Evolutionary conservation across 2,888 invertebrate genomes (phyloP).

Genomic region (Callimorpha dominula): DNA sequence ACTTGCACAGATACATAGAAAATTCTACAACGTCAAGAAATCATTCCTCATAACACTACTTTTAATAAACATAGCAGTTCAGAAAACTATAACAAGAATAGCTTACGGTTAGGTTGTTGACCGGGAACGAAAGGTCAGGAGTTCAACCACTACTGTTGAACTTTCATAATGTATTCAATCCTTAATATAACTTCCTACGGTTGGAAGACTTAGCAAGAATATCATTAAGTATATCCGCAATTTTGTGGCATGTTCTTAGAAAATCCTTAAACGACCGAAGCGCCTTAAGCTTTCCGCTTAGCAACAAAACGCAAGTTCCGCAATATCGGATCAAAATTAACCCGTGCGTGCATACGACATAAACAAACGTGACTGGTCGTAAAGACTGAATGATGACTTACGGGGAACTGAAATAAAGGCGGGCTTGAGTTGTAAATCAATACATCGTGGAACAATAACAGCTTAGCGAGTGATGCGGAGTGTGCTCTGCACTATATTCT

Average conservation of each 20-base stretch:
- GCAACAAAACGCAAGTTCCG: conserved; percentile 40
- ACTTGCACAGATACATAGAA: background rate
- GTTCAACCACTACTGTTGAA: conserved; percentile 25
- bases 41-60: background rate
- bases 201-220: conserved; percentile 4
- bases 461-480: conserved; percentile 24
- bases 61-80: conserved; percentile 1
- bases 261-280: conserved; percentile 11
- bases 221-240: conserved; percentile 11
- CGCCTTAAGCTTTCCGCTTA: conserved; percentile 36
- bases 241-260: background rate
- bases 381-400: conserved; percentile 71
- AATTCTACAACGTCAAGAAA: background rate
- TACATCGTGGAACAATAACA: conserved; percentile 62
- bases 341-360: conserved; percentile 61
- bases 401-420: conserved; percentile 60
- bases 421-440: conserved; percentile 64
- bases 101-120: conserved; percentile 31
- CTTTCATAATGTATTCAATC: conserved; percentile 11
- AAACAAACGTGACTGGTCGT: conserved; percentile 69
- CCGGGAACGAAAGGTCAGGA: conserved; percentile 41
- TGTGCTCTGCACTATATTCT: conserved; percentile 21
- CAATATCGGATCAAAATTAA: conserved; percentile 51
- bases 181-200: background rate
- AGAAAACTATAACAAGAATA: conserved; percentile 29